Evolutionary conservation across 2,797 vertebrate genomes (phyloP), one percentile per base, ranked within the genome.

Genomic region (Pangasius mekongensis): DNA sequence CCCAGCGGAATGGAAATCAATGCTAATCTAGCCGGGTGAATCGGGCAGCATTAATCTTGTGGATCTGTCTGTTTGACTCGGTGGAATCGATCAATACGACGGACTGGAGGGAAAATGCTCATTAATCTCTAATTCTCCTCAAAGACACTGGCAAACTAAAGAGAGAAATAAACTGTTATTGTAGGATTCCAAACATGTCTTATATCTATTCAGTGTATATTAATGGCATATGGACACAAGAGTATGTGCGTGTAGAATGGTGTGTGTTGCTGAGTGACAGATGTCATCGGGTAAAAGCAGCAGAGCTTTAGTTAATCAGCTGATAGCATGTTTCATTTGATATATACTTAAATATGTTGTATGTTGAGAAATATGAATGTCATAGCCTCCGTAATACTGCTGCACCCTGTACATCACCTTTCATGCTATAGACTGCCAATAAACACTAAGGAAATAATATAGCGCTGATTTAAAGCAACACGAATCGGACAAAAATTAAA

Each of bases 61-160:
- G 92, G 89, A 94, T 95, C 93, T 93, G 93, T 93, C 88, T 90
- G 92, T 92, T 93, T 92, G 91, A 92, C 90, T 90, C 86, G 84
- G 89, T 93, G 93, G 94, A 95, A 95, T 95, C 94, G 94, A 95
- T 96, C 95, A 94, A 94, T 94, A 94, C 92, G 92, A 94, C 94
- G 94, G 95, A 94, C 90, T 88, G 89, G 86, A 87, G 93, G 93
- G 93, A 94, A 95, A 95, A 93, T 94, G 93, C 91, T 94, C 94
- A 95, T 95, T 96, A 92, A 95, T 95, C 95, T 95, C 73, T 77
- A 78, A 78, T 86, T 86, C 58, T 78, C n/a, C 74, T 78, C 43
- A 62, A 86, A 78, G 73, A 78, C 85, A 36, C 56, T n/a, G 39
- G 58, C 73, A 66, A 78, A 86, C 74, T 64, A 78, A 78, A 66